phyloP scores from a whole-genome alignment of 2,888 invertebrate species.

The Gryllus longicercus region DNA sequence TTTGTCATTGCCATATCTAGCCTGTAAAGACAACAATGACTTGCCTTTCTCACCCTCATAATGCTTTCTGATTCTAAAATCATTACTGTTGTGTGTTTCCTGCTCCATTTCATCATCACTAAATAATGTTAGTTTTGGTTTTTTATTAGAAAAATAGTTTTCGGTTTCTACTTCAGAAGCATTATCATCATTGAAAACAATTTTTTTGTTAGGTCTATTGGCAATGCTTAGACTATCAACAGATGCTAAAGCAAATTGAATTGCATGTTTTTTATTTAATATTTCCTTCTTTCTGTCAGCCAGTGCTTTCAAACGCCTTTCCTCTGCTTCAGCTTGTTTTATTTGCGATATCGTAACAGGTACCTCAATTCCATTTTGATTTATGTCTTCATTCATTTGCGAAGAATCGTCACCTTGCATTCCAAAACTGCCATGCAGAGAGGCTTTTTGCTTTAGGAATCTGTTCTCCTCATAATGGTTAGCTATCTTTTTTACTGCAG shows the following conservation, averaged over 20 bases:
- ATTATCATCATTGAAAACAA: slow-evolving; percentile 59
- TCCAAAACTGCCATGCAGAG: not conserved
- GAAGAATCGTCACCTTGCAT: not conserved
- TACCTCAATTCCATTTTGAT: not conserved
- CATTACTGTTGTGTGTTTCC: slow-evolving; percentile 51
- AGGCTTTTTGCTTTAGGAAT: not conserved
- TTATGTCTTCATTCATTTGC: not conserved
- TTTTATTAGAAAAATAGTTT: not conserved
- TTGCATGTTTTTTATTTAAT: slow-evolving; percentile 60
- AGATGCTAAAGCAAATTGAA: slow-evolving; percentile 61
- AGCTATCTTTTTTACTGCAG: not conserved
- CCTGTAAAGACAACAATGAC: slow-evolving; percentile 68
- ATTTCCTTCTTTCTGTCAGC: slow-evolving; percentile 62
- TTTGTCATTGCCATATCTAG: slow-evolving; percentile 69
- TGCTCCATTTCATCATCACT: slow-evolving; percentile 47
- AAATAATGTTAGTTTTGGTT: not conserved
- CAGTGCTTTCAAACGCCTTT: slow-evolving; percentile 65
- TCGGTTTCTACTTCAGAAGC: slow-evolving; percentile 37
- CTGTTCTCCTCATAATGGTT: not conserved
- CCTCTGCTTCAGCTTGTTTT: slow-evolving; percentile 51
- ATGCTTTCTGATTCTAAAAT: slow-evolving; percentile 63
- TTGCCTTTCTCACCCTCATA: slow-evolving; percentile 63
- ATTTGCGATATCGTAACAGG: not conserved
- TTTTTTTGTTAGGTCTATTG: slow-evolving; percentile 51
- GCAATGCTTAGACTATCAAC: slow-evolving; percentile 52